Percentiles rank a stretch among this genome's conserved stretches.
Conservation (phyloP, 2,113 vertebrate species). For the Phalacrocorax aristotelis region DNA sequence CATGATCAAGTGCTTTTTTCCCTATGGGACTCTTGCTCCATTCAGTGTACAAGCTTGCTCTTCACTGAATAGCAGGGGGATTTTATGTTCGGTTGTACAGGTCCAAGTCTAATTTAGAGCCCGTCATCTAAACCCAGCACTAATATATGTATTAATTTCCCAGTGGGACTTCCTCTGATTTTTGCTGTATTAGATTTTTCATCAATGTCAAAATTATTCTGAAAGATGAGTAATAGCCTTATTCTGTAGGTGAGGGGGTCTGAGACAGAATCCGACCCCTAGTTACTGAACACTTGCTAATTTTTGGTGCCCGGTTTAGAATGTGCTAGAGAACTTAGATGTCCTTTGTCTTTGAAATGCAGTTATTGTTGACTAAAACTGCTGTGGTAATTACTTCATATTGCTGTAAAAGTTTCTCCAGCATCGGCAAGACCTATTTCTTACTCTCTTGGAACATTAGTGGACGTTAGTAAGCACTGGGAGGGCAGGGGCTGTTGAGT, state of each 20-base stretch:
- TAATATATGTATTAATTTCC: background rate
- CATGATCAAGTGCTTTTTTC: background rate
- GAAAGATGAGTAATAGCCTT: background rate
- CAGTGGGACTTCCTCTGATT: background rate
- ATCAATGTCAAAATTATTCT: background rate
- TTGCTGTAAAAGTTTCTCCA: background rate
- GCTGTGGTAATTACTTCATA: background rate
- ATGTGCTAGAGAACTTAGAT: background rate
- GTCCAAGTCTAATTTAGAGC: background rate
- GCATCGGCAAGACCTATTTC: background rate
- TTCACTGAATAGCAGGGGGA: background rate
- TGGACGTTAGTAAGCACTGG: rapidly evolving
- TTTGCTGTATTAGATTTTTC: background rate
- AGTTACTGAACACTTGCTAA: background rate
- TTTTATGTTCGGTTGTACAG: background rate
- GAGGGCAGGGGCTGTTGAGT: background rate
- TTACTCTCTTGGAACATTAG: background rate
- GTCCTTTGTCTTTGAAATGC: background rate
- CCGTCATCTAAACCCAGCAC: background rate
- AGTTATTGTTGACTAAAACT: background rate
- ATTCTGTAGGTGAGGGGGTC: background rate
- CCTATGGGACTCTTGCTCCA: background rate
- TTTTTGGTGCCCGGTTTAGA: background rate
- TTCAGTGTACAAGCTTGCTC: background rate
- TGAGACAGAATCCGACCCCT: background rate